These are phyloP conservation scores for Cremastinae sp. DNA, from an alignment of 2,888 invertebrate genomes.

Conservation along the genomic window DNA sequence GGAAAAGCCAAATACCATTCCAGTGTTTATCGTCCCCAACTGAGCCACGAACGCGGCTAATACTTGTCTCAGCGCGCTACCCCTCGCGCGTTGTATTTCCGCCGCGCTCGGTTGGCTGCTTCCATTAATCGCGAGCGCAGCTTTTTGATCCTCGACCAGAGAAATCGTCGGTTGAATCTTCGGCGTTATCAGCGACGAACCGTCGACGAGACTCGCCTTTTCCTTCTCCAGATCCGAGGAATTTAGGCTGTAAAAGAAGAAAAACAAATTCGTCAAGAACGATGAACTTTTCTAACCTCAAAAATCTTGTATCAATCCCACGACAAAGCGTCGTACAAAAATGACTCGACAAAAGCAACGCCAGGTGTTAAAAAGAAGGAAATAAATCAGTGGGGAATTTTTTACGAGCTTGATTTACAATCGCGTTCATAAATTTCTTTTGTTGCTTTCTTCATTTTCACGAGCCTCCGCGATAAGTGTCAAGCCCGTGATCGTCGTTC, in stretches of 20 bases:
- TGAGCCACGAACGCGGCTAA: slow-evolving; percentile 85
- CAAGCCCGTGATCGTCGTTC: background rate
- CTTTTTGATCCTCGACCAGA: slow-evolving; percentile 55
- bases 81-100: slow-evolving; percentile 63
- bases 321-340: too few species aligned
- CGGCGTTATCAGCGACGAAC: slow-evolving; percentile 34
- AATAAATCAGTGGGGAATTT: too few species aligned
- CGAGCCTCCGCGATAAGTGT: slow-evolving; percentile 1
- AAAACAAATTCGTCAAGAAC: background rate
- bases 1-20: slow-evolving; percentile 87
- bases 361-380: too few species aligned
- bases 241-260: slow-evolving; percentile 66
- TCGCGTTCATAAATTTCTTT: background rate
- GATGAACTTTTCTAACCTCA: background rate
- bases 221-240: slow-evolving; percentile 64
- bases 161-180: slow-evolving; percentile 50
- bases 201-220: slow-evolving; percentile 59
- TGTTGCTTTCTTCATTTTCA: background rate
- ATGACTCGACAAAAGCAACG: too few species aligned
- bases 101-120: slow-evolving; percentile 60
- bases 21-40: slow-evolving; percentile 86
- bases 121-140: slow-evolving; percentile 67
- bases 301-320: too few species aligned
- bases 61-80: slow-evolving; percentile 81
- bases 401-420: background rate